Evolutionary conservation across 2,888 invertebrate genomes (phyloP).

Genomic region (Dioctria rufipes): DNA sequence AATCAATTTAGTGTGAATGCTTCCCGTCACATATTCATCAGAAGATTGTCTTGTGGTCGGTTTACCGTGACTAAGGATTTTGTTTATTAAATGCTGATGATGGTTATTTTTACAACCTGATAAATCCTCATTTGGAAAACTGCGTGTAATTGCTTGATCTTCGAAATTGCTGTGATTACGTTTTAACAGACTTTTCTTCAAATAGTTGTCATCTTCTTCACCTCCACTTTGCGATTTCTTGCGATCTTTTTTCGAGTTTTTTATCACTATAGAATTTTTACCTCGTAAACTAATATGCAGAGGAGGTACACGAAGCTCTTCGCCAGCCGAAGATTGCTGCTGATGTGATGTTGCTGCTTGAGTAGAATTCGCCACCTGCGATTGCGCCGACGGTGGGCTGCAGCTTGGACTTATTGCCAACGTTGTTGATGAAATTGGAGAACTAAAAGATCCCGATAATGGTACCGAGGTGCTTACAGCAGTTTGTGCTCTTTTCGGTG

Average conservation of each 20-base stretch:
- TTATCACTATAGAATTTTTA: constrained; percentile 88
- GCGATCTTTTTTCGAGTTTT: constrained; percentile 81
- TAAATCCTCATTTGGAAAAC: constrained; percentile 68
- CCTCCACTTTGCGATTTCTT: constrained; percentile 73
- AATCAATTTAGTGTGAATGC: constrained; percentile 40
- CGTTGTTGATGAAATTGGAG: constrained; percentile 56
- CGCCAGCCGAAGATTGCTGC: constrained; percentile 66
- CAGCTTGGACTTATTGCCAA: constrained; percentile 58
- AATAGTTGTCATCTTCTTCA: constrained; percentile 74
- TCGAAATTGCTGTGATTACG: constrained; percentile 68
- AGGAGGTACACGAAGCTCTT: constrained; percentile 89
- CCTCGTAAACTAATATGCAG: constrained; percentile 89
- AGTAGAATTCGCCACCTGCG: constrained; percentile 16
- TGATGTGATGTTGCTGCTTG: constrained; percentile 58
- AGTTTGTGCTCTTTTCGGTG: constrained; percentile 68
- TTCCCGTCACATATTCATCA: constrained; percentile 53
- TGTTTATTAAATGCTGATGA: constrained; percentile 62
- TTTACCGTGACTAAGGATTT: constrained; percentile 56
- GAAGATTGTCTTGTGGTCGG: constrained; percentile 48
- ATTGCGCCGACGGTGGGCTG: constrained; percentile 41
- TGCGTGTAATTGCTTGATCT: constrained; percentile 61
- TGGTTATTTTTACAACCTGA: constrained; percentile 64
- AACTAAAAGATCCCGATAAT: constrained; percentile 55
- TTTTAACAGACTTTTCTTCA: constrained; percentile 70
- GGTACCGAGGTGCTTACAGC: constrained; percentile 63